phyloP scores from a whole-genome alignment of 2,113 vertebrate genomes.

The Psittacula cyanocephala region DNA sequence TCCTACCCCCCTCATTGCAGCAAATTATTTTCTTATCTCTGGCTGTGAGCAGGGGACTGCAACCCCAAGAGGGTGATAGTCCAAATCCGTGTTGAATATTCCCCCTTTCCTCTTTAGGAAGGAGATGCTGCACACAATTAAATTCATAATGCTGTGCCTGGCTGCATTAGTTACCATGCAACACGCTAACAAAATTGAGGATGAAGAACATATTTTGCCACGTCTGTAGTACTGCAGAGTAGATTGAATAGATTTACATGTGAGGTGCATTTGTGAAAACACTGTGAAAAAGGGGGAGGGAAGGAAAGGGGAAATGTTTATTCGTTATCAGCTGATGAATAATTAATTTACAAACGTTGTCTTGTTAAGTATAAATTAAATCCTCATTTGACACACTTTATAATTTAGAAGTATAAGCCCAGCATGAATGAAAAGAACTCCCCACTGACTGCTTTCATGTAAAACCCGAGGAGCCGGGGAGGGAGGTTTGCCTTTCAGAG shows the following conservation, averaged over 20 bases:
- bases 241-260: constrained; percentile 23
- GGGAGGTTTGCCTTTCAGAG: not conserved
- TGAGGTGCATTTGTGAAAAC: constrained; percentile 29
- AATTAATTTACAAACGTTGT: constrained; percentile 62
- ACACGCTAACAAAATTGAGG: constrained; percentile 32
- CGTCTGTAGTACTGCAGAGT: constrained; percentile 32
- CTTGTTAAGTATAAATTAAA: constrained; percentile 68
- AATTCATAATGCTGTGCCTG: constrained; percentile 32
- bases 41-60: not conserved
- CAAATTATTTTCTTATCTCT: constrained; percentile 12
- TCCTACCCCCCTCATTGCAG: not conserved
- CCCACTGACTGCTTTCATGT: constrained; percentile 6
- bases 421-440: constrained; percentile 23
- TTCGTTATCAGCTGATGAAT: constrained; percentile 61
- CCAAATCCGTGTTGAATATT: not conserved
- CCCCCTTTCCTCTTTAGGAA: not conserved
- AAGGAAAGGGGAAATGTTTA: not conserved
- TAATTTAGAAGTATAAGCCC: constrained; percentile 35
- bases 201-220: constrained; percentile 16
- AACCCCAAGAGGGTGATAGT: not conserved
- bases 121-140: not conserved
- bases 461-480: not conserved
- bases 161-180: constrained; percentile 40
- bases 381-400: constrained; percentile 59
- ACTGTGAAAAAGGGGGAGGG: not conserved